phyloP scores from a whole-genome alignment of 2,888 invertebrate species.

The Dasysyrphus tricinctus region DNA sequence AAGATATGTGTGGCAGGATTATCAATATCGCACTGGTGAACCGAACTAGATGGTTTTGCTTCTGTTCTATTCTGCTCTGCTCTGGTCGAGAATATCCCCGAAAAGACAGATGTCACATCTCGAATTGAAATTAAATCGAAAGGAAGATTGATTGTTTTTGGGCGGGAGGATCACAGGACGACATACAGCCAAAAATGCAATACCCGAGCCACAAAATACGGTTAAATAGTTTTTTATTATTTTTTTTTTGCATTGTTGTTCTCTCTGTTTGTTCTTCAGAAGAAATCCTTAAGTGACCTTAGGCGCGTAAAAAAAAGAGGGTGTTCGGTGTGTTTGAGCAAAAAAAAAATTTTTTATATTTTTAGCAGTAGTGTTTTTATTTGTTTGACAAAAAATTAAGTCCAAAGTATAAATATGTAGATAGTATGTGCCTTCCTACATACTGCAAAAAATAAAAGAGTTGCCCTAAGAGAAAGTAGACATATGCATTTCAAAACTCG shows the following conservation, averaged over 20 bases:
- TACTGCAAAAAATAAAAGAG: no score
- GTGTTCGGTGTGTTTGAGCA: constrained; percentile 32
- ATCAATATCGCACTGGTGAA: constrained; percentile 72
- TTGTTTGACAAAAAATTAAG: not conserved
- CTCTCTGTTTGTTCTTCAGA: constrained; percentile 31
- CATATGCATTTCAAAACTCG: no score
- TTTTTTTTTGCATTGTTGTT: constrained; percentile 30
- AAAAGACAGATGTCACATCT: constrained; percentile 83
- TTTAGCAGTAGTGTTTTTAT: not conserved
- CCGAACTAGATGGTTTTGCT: constrained; percentile 68
- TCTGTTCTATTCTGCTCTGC: constrained; percentile 3
- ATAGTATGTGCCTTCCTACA: no score
- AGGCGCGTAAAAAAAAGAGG: constrained; percentile 41
- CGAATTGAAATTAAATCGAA: constrained; percentile 83
- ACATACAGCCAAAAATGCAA: constrained; percentile 65
- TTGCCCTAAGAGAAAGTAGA: no score
- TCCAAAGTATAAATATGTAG: no score
- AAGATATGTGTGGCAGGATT: constrained; percentile 66
- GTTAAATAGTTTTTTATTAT: constrained; percentile 75
- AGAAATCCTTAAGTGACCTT: constrained; percentile 50
- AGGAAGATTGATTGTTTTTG: constrained; percentile 83
- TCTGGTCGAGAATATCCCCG: constrained; percentile 59
- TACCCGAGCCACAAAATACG: constrained; percentile 71
- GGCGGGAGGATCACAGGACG: constrained; percentile 72
- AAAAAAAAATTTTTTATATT: not conserved